phyloP scores from a whole-genome alignment of 2,797 vertebrate genomes.

The Phyllotis vaccarum region DNA sequence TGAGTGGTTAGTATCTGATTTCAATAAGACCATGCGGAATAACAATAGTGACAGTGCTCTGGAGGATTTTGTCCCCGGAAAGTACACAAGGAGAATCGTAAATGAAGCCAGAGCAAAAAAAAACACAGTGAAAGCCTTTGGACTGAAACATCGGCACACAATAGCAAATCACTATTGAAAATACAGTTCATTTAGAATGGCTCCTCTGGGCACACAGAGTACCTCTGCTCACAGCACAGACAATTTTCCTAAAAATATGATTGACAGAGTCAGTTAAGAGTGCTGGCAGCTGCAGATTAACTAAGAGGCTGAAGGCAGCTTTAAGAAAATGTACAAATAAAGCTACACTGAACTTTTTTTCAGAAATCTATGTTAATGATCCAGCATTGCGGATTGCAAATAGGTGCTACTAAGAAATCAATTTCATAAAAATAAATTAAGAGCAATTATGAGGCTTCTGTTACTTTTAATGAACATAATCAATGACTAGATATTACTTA shows the following conservation, averaged over 20 bases:
- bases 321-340: constrained; percentile 25
- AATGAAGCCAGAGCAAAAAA: background rate
- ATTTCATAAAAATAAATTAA: background rate
- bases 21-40: background rate
- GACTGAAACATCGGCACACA: background rate
- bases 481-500: background rate
- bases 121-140: background rate
- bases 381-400: background rate
- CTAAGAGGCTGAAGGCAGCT: background rate
- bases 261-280: background rate
- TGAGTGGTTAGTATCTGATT: background rate
- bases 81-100: background rate
- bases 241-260: background rate
- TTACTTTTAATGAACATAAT: background rate
- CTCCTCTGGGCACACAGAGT: background rate
- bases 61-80: background rate
- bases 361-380: background rate
- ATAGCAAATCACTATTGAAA: background rate
- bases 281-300: background rate
- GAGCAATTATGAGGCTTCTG: background rate
- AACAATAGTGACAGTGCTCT: background rate
- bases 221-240: background rate
- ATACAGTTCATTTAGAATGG: background rate
- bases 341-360: background rate
- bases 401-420: background rate